Conservation (phyloP, 1,140 invertebrate species). For the Leptopilina boulardi region DNA sequence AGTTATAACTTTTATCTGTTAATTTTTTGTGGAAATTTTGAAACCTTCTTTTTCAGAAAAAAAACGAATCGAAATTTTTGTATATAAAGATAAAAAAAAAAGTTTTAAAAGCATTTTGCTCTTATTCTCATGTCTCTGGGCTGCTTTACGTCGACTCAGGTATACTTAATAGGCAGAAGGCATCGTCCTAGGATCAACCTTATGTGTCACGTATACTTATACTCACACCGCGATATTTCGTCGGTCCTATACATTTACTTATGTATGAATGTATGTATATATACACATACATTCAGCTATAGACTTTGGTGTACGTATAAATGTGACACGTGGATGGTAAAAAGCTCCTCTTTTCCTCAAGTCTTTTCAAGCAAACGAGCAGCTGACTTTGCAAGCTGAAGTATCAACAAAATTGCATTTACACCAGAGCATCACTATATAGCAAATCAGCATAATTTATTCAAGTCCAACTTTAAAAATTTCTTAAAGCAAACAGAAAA, state of each 20-base stretch:
- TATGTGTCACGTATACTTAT: constrained; percentile 57
- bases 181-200: constrained; percentile 50
- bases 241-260: constrained; percentile 26
- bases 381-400: constrained; percentile 55
- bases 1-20: too few species aligned
- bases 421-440: background rate
- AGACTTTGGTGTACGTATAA: constrained; percentile 37
- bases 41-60: too few species aligned
- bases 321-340: constrained; percentile 53
- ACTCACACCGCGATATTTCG: constrained; percentile 8
- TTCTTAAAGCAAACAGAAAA: background rate
- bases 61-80: too few species aligned
- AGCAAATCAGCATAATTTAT: constrained; percentile 11
- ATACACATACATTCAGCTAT: constrained; percentile 23
- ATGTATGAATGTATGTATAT: constrained; percentile 34
- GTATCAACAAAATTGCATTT: constrained; percentile 54
- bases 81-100: constrained; percentile 37
- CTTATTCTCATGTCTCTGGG: constrained; percentile 40
- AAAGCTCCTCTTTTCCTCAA: constrained; percentile 49
- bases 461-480: background rate
- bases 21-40: too few species aligned
- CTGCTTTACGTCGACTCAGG: constrained; percentile 54
- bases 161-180: constrained; percentile 57
- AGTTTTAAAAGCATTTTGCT: constrained; percentile 45
- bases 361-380: constrained; percentile 54